These are phyloP conservation scores for Anguilla megastoma DNA, from an alignment of 2,797 vertebrate species.

Conservation along the genomic window DNA sequence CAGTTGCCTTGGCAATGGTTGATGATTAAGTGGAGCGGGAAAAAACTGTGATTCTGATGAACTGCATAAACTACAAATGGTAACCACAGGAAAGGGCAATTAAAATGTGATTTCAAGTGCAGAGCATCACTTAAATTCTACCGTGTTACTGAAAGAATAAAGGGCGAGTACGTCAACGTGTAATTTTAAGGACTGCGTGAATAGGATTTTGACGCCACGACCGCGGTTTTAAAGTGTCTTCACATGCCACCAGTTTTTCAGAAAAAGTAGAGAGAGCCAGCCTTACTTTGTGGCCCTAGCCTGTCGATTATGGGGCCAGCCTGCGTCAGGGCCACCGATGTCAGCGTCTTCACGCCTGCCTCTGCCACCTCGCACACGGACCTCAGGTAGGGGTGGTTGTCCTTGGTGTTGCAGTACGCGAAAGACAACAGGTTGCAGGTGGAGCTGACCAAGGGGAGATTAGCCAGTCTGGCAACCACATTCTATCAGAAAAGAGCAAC, in stretches of 20 bases:
- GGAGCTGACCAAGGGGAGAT: slow-evolving; percentile 77
- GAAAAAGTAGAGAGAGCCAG: not conserved
- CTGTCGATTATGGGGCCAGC: slow-evolving; percentile 75
- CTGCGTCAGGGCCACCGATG: slow-evolving; percentile 61
- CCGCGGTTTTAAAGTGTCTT: not conserved
- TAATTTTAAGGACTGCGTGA: no score
- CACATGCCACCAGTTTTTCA: not conserved
- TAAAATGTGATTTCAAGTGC: no score
- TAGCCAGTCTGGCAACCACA: slow-evolving; percentile 69
- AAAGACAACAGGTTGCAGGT: slow-evolving; percentile 71
- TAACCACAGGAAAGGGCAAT: no score
- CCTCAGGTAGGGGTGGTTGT: slow-evolving; percentile 72
- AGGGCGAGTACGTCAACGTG: no score
- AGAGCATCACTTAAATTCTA: no score
- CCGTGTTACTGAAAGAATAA: no score
- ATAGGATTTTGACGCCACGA: not conserved
- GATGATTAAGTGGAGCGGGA: not conserved
- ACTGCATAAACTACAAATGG: no score
- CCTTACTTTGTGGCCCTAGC: slow-evolving; percentile 84
- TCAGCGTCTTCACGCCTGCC: slow-evolving; percentile 67
- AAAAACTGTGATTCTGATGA: no score
- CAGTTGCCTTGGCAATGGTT: not conserved
- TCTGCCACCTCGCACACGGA: slow-evolving; percentile 80
- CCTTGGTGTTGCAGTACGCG: slow-evolving; percentile 72
- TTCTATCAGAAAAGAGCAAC: slow-evolving; percentile 54